Evolutionary conservation across 2,797 vertebrate species (phyloP).

Genomic region (Cephalopachus bancanus): DNA sequence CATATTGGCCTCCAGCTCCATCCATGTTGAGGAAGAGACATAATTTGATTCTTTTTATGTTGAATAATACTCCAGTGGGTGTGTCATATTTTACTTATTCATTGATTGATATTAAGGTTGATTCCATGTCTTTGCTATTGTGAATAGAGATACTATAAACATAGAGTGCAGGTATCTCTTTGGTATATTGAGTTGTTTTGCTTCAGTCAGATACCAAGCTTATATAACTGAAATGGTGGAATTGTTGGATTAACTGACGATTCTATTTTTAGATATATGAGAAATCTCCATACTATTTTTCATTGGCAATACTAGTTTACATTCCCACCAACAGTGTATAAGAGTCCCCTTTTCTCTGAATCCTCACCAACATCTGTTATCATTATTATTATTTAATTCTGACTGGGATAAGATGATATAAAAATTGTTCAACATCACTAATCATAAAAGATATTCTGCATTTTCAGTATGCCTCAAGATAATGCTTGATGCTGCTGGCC

Average conservation of each 20-base stretch:
- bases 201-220: not conserved
- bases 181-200: not conserved
- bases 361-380: not conserved
- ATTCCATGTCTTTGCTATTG: not conserved
- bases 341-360: not conserved
- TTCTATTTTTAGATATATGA: not conserved
- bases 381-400: not conserved
- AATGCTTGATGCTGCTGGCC: rapidly evolving
- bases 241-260: not conserved
- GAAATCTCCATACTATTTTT: not conserved
- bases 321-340: not conserved
- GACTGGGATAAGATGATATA: not conserved
- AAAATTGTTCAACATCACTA: not conserved
- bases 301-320: not conserved
- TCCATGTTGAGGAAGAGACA: not conserved
- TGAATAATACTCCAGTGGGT: not conserved
- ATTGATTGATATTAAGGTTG: not conserved
- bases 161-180: not conserved
- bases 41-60: not conserved
- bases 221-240: not conserved
- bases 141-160: too few relatives aligned
- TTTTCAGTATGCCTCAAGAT: too few relatives aligned
- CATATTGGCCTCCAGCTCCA: not conserved
- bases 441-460: not conserved
- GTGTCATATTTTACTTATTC: not conserved